These are phyloP conservation scores for Camponotus pennsylvanicus DNA, from an alignment of 1,140 invertebrate species.

Conservation along the genomic window DNA sequence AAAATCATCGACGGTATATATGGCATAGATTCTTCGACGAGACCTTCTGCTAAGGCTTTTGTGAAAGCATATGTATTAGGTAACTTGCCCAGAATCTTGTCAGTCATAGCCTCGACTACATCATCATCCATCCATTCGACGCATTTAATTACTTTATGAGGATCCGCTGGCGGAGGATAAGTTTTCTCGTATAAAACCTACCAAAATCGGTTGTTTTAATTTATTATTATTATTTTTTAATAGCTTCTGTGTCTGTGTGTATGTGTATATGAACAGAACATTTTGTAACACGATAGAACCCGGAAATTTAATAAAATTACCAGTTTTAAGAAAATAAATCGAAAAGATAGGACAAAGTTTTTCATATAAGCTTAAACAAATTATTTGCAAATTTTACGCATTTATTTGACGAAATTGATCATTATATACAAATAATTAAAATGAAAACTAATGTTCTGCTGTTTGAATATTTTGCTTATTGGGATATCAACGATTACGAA, in stretches of 20 bases:
- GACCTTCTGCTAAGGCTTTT: conserved; percentile 94
- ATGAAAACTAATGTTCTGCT: no score
- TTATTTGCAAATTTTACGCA: no score
- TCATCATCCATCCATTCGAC: conserved; percentile 95
- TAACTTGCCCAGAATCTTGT: conserved; percentile 92
- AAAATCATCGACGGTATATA: conserved; percentile 94
- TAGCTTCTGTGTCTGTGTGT: not conserved
- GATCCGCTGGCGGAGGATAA: conserved; percentile 95
- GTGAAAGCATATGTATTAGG: conserved; percentile 98
- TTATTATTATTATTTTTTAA: conserved; percentile 82
- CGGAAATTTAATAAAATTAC: no score
- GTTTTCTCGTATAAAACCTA: conserved; percentile 90
- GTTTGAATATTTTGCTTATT: no score
- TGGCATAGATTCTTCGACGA: conserved; percentile 91
- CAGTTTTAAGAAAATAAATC: no score
- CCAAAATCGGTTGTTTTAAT: not conserved
- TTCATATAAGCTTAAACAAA: no score
- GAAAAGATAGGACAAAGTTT: no score
- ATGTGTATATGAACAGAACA: no score
- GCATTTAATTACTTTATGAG: conserved; percentile 95
- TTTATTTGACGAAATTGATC: no score
- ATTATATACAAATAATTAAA: no score
- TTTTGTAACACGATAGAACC: no score
- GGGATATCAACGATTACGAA: no score
- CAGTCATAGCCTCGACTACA: conserved; percentile 90